Conservation (phyloP, 2,797 vertebrate genomes). For the Lerista edwardsae region DNA sequence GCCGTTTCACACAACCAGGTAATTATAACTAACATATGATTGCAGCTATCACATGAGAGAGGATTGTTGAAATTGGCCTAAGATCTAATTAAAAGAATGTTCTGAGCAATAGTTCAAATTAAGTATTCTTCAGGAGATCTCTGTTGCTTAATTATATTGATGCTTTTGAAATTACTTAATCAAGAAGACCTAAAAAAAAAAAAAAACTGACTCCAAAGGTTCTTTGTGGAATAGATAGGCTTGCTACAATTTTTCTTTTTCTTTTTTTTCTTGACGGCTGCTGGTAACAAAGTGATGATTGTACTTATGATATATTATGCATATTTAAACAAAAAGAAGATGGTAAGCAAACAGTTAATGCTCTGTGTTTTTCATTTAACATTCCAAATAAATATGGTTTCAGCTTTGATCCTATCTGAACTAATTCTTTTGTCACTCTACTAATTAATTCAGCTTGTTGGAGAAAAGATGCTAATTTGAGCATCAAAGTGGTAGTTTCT, state of each 20-base stretch:
- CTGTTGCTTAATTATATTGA: conserved; percentile 74
- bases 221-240: conserved; percentile 57
- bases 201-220: conserved; percentile 62
- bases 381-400: conserved; percentile 79
- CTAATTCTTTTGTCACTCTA: conserved; percentile 82
- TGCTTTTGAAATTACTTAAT: conserved; percentile 73
- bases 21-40: conserved; percentile 6
- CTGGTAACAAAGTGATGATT: conserved; percentile 33
- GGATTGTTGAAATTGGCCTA: conserved; percentile 3
- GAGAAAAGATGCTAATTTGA: conserved; percentile 82
- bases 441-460: conserved; percentile 82
- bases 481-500: conserved; percentile 79
- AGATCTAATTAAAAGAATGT: conserved; percentile 35
- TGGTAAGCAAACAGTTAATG: conserved; percentile 73
- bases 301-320: conserved; percentile 59
- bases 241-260: conserved; percentile 51
- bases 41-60: neutral
- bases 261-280: conserved; percentile 62
- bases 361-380: conserved; percentile 76
- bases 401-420: conserved; percentile 81
- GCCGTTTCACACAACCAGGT: conserved; percentile 8
- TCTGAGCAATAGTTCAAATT: conserved; percentile 61
- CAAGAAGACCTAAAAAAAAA: conserved; percentile 59
- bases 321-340: conserved; percentile 60
- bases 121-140: conserved; percentile 68